Evolutionary conservation across 2,888 invertebrate genomes (phyloP).

Genomic region (Gisinianus flammeolus): DNA sequence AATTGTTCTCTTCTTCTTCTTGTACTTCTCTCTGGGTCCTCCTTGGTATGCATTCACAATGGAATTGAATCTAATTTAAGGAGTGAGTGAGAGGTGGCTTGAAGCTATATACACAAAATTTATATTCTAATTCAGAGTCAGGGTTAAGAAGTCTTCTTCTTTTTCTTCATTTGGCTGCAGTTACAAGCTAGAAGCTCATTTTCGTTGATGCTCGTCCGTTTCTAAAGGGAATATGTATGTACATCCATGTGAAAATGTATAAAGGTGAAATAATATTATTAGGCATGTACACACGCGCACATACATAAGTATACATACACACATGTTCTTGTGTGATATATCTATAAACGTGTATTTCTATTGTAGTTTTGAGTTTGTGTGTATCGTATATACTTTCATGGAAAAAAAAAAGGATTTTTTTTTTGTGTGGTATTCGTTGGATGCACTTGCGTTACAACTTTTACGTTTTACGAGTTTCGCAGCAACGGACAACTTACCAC

Average conservation of each 20-base stretch:
- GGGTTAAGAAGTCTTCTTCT: not conserved
- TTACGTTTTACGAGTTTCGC: slow-evolving; percentile 8
- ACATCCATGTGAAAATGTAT: too few relatives aligned
- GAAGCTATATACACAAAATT: not conserved
- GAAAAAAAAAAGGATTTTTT: too few relatives aligned
- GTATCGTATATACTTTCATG: too few relatives aligned
- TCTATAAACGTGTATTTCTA: too few relatives aligned
- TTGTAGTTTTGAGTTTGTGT: too few relatives aligned
- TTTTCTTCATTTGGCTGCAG: not conserved
- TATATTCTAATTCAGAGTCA: not conserved
- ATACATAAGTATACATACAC: too few relatives aligned
- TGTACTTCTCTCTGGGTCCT: not conserved
- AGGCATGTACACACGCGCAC: too few relatives aligned
- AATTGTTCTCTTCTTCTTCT: not conserved
- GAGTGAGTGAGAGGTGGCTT: slow-evolving; percentile 5
- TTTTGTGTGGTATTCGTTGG: not conserved
- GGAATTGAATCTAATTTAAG: slow-evolving; percentile 6
- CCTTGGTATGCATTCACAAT: not conserved
- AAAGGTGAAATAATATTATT: too few relatives aligned
- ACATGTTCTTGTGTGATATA: too few relatives aligned
- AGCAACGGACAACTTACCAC: slow-evolving; percentile 4
- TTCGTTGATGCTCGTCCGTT: too few relatives aligned
- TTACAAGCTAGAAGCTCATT: not conserved
- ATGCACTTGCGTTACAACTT: slow-evolving; percentile 11
- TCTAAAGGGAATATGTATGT: too few relatives aligned